Percentiles rank a stretch among this genome's conserved stretches.
Evolutionary conservation across 2,797 vertebrate species (phyloP).

Genomic region (Vireo griseus): DNA sequence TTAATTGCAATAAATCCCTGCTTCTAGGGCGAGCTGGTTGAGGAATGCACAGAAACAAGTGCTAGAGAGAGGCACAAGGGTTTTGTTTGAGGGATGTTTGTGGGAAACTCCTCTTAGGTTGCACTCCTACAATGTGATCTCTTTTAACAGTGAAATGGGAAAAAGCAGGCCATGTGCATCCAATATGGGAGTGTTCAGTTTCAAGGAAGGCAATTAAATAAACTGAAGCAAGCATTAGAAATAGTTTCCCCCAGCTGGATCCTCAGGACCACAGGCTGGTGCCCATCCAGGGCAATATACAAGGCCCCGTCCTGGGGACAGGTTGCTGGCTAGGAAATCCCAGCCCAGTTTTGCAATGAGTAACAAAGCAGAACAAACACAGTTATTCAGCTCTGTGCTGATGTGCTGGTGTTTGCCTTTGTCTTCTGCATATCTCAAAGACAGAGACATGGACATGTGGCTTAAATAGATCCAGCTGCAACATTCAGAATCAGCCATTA

Average conservation of each 20-base stretch:
- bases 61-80: neutral
- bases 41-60: neutral
- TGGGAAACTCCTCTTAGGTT: neutral
- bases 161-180: neutral
- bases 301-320: rapidly evolving
- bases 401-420: neutral
- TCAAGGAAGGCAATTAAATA: neutral
- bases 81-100: neutral
- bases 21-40: neutral
- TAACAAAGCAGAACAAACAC: neutral
- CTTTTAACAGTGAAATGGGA: neutral
- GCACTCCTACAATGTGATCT: rapidly evolving
- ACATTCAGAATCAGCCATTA: neutral
- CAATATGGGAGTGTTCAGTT: rapidly evolving
- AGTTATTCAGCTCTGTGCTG: neutral
- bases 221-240: neutral
- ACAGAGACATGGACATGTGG: neutral
- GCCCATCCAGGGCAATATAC: neutral
- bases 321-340: neutral
- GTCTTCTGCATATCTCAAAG: neutral
- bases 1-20: neutral
- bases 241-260: neutral
- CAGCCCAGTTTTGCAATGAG: neutral
- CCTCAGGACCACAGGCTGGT: neutral
- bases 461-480: neutral